Conservation (phyloP, 2,888 invertebrate genomes). For the Napeogenes sylphis region DNA sequence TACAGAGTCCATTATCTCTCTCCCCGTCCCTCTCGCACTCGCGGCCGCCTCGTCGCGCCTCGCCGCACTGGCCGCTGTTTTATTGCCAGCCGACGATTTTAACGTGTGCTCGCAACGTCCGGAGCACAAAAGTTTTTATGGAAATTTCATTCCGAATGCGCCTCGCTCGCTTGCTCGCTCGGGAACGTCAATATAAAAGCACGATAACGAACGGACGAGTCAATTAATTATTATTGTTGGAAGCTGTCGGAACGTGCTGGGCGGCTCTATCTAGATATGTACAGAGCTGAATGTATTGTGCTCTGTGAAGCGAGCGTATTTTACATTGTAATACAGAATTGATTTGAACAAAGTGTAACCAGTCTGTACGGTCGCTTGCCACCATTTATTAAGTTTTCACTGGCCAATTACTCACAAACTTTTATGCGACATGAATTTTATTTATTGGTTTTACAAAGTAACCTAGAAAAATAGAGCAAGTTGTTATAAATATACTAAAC, state of each 20-base stretch:
- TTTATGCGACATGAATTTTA: too few species aligned
- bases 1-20: conserved; percentile 74
- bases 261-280: conserved; percentile 53
- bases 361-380: conserved; percentile 19
- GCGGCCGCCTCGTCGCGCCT: conserved; percentile 71
- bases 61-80: conserved; percentile 77
- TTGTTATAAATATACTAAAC: too few species aligned
- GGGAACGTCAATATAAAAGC: conserved; percentile 77
- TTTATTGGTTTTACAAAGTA: too few species aligned
- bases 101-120: conserved; percentile 78
- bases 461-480: too few species aligned
- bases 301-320: conserved; percentile 37
- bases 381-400: conserved; percentile 8
- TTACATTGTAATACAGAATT: conserved; percentile 36
- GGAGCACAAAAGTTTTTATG: conserved; percentile 78
- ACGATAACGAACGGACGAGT: conserved; percentile 78
- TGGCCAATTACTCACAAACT: neutral
- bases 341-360: conserved; percentile 27
- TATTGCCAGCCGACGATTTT: conserved; percentile 78
- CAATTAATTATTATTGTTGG: conserved; percentile 78
- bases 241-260: conserved; percentile 69
- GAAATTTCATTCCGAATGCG: conserved; percentile 78
- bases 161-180: conserved; percentile 71
- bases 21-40: conserved; percentile 65
- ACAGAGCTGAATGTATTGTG: conserved; percentile 46